These are phyloP conservation scores for Octonoba sinensis DNA, from an alignment of 2,888 invertebrate genomes.

Conservation along the genomic window DNA sequence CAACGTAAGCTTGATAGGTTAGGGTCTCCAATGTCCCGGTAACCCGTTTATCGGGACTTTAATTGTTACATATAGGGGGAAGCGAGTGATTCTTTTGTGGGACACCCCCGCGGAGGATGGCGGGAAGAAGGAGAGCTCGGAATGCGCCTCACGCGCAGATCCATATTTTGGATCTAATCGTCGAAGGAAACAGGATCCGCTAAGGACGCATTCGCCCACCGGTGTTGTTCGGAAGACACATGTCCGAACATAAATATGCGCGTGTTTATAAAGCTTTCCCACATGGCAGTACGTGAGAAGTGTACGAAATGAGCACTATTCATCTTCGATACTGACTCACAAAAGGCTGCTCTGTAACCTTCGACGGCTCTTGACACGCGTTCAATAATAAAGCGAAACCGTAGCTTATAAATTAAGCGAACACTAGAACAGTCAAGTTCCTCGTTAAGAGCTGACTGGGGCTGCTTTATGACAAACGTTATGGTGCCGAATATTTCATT, in stretches of 20 bases:
- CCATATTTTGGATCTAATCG: conserved; percentile 58
- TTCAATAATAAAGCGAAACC: conserved; percentile 62
- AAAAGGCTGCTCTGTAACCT: conserved; percentile 56
- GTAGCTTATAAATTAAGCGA: conserved; percentile 63
- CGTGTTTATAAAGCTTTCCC: conserved; percentile 58
- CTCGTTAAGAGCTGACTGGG: conserved; percentile 58
- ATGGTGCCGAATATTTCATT: conserved; percentile 64
- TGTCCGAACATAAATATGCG: conserved; percentile 62
- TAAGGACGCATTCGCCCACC: conserved; percentile 56
- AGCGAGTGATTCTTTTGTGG: too few species aligned
- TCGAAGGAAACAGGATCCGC: conserved; percentile 48
- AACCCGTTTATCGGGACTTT: too few species aligned
- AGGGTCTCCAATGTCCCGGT: too few species aligned
- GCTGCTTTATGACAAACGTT: conserved; percentile 63
- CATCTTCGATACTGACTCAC: conserved; percentile 41
- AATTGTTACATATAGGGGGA: too few species aligned
- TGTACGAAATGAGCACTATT: conserved; percentile 40
- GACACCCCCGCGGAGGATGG: neutral
- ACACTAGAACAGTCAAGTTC: conserved; percentile 60
- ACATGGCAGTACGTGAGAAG: conserved; percentile 51
- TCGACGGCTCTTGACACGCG: conserved; percentile 53
- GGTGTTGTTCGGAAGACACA: conserved; percentile 56
- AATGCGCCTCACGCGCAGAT: conserved; percentile 32
- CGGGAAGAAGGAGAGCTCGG: neutral
- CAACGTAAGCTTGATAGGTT: too few species aligned